Evolutionary conservation across 2,113 vertebrate genomes (phyloP).

Genomic region (Phalacrocorax carbo): DNA sequence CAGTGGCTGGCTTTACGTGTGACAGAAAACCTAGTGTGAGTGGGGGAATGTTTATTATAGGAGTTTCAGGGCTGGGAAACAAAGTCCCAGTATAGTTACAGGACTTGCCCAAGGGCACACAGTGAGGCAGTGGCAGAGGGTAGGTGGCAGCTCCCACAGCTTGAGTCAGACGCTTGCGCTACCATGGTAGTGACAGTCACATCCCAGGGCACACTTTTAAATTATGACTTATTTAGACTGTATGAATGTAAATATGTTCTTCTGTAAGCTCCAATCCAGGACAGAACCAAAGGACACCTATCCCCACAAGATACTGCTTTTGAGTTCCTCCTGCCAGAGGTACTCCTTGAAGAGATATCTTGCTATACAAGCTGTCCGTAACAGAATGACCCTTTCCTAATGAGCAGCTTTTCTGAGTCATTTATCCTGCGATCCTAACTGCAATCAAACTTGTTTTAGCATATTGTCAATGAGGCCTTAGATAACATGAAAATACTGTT

Average conservation of each 20-base stretch:
- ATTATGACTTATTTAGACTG: not conserved
- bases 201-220: not conserved
- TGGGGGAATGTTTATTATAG: not conserved
- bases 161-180: rapidly evolving
- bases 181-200: not conserved
- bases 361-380: not conserved
- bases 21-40: slow-evolving; percentile 8
- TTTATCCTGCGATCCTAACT: not conserved
- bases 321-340: not conserved
- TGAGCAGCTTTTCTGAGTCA: not conserved
- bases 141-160: not conserved
- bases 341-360: not conserved
- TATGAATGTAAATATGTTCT: not conserved
- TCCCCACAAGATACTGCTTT: not conserved
- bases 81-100: slow-evolving; percentile 8
- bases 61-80: not conserved
- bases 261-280: not conserved
- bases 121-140: not conserved
- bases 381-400: not conserved
- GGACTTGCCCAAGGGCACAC: not conserved
- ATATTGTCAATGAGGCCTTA: not conserved
- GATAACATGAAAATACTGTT: not conserved
- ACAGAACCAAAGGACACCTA: not conserved
- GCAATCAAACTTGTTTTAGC: not conserved
- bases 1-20: not conserved